phyloP scores from a whole-genome alignment of 2,888 invertebrate species.

The Drosophila tripunctata region DNA sequence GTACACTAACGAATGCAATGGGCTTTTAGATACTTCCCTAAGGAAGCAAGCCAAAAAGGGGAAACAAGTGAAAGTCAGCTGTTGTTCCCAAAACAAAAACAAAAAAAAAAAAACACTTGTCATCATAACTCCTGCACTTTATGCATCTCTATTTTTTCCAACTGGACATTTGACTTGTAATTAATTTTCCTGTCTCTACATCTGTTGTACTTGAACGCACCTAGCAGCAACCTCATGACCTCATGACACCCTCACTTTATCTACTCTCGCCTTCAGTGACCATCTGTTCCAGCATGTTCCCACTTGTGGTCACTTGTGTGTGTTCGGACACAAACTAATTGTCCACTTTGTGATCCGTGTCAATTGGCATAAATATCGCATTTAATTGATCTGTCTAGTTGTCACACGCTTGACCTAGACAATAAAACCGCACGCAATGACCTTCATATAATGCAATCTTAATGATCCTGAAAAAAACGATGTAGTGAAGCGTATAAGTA shows the following conservation, averaged over 20 bases:
- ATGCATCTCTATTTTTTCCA: conserved; percentile 36
- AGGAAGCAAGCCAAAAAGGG: too few relatives aligned
- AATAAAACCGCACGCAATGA: conserved; percentile 21
- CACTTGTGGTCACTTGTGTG: conserved; percentile 38
- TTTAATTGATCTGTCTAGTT: conserved; percentile 69
- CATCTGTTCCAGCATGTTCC: conserved; percentile 22
- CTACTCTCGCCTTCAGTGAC: conserved; percentile 15
- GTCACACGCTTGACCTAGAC: conserved; percentile 34
- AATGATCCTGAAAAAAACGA: conserved; percentile 38
- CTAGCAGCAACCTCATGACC: conserved; percentile 7
- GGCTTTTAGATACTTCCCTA: conserved; percentile 2
- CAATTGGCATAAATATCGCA: conserved; percentile 68
- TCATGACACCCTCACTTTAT: conserved; percentile 43
- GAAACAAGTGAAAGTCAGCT: conserved; percentile 52
- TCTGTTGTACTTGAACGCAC: conserved; percentile 40
- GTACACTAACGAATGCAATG: conserved; percentile 25
- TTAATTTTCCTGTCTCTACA: conserved; percentile 59
- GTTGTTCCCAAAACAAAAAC: conserved; percentile 39
- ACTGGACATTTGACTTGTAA: conserved; percentile 41
- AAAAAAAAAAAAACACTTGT: conserved; percentile 33
- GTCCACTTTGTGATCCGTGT: conserved; percentile 70
- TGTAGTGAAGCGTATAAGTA: conserved; percentile 10
- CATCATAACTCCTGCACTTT: conserved; percentile 47
- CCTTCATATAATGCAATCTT: conserved; percentile 34
- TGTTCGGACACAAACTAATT: conserved; percentile 46